A percentile compares a stretch with the other conserved stretches of the same genome.
Conservation (phyloP, 2,113 vertebrate genomes). For the Macrotus californicus region DNA sequence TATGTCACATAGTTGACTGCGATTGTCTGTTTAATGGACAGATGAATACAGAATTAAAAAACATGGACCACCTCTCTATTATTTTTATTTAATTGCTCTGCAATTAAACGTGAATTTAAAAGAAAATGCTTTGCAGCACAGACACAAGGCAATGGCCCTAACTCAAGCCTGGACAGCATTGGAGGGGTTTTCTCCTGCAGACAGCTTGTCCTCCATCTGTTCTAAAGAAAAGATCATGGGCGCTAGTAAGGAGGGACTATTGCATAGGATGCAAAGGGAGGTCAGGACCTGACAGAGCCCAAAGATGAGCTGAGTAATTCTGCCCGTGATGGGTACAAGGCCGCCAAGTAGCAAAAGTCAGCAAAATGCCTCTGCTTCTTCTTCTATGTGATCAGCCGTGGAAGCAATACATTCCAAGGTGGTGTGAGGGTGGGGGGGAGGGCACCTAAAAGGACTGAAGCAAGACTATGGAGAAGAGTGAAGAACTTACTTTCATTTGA, state of each 20-base stretch:
- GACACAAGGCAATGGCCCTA: neutral
- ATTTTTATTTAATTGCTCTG: neutral
- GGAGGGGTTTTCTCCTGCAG: neutral
- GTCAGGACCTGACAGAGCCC: neutral
- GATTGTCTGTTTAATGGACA: neutral
- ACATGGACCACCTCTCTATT: neutral
- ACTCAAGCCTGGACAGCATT: neutral
- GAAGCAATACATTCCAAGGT: neutral
- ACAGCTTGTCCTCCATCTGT: neutral
- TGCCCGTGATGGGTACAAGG: neutral
- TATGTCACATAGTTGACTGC: neutral
- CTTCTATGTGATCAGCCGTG: neutral
- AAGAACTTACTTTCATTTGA: neutral
- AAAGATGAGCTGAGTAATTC: neutral
- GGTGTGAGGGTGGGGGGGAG: too few species aligned
- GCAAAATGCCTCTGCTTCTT: neutral
- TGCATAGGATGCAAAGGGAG: neutral
- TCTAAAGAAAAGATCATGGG: neutral
- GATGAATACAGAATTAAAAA: neutral
- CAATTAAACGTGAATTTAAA: neutral
- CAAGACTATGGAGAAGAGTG: neutral
- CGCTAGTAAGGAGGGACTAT: neutral
- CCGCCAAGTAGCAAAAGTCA: neutral
- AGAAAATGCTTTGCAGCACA: neutral
- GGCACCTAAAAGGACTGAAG: neutral